phyloP scores from a whole-genome alignment of 1,140 invertebrate genomes.

The Drosophila subobscura region DNA sequence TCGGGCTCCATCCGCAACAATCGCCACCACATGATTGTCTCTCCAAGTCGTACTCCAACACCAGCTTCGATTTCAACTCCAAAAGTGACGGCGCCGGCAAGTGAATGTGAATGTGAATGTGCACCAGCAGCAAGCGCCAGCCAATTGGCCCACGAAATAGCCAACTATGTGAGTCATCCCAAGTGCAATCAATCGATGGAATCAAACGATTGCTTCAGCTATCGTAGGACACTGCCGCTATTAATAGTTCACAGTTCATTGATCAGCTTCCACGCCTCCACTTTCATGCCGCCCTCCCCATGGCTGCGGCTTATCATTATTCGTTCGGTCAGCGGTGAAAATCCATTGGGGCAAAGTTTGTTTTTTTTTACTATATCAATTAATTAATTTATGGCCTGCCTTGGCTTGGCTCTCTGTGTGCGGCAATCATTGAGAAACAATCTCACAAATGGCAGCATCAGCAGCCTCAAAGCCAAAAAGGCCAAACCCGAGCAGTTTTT shows the following conservation, averaged over 20 bases:
- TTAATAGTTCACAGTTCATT: constrained; percentile 50
- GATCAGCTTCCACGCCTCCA: constrained; percentile 6
- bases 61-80: not conserved
- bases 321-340: constrained; percentile 35
- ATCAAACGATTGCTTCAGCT: not conserved
- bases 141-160: constrained; percentile 70
- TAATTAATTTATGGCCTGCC: constrained; percentile 69
- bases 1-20: constrained; percentile 49
- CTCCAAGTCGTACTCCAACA: not conserved
- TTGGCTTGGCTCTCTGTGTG: constrained; percentile 30
- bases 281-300: no score
- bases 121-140: constrained; percentile 11
- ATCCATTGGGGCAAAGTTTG: constrained; percentile 51
- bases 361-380: constrained; percentile 62
- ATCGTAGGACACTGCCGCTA: constrained; percentile 11
- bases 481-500: constrained; percentile 39
- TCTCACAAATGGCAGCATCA: constrained; percentile 53
- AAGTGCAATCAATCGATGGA: no score
- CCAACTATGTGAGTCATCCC: constrained; percentile 67
- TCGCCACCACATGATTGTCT: constrained; percentile 49
- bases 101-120: constrained; percentile 36
- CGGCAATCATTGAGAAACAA: constrained; percentile 63
- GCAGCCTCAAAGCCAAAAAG: constrained; percentile 55
- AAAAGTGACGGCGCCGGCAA: not conserved
- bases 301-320: constrained; percentile 24